phyloP scores from a whole-genome alignment of 2,888 invertebrate species.

The Eulithis prunata region DNA sequence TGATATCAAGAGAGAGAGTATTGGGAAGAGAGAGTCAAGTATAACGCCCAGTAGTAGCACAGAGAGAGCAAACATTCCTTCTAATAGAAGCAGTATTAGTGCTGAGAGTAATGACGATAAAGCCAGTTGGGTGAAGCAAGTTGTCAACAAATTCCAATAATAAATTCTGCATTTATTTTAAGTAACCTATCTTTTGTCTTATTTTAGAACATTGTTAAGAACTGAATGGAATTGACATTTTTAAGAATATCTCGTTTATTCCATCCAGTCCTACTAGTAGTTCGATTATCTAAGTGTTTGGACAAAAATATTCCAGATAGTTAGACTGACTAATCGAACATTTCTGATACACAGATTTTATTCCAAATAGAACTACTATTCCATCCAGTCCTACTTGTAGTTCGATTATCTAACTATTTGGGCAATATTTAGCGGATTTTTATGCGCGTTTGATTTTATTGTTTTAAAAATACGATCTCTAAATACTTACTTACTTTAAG shows the following conservation, averaged over 20 bases:
- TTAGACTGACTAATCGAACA: no score
- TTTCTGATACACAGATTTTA: no score
- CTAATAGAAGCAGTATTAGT: conserved; percentile 54
- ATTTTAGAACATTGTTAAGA: no score
- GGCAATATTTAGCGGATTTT: no score
- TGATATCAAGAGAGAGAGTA: conserved; percentile 38
- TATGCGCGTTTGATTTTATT: not conserved
- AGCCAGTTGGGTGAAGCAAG: conserved; percentile 89
- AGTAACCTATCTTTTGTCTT: not conserved
- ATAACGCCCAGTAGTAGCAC: conserved; percentile 50
- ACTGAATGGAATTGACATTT: no score
- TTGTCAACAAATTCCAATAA: conserved; percentile 89
- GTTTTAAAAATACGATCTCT: not conserved
- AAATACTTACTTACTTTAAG: not conserved
- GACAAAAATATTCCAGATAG: no score
- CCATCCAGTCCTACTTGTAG: no score
- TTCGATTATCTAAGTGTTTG: no score
- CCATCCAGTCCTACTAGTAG: no score
- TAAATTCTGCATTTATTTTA: conserved; percentile 65
- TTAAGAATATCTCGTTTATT: no score
- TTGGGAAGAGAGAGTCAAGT: conserved; percentile 34
- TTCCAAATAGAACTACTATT: no score
- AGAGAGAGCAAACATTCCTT: conserved; percentile 54
- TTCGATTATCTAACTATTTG: no score
- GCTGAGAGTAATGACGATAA: conserved; percentile 63